Base-by-base conservation (phyloP, 2,797 vertebrate genomes). In the Cetoscarus ocellatus region DNA sequence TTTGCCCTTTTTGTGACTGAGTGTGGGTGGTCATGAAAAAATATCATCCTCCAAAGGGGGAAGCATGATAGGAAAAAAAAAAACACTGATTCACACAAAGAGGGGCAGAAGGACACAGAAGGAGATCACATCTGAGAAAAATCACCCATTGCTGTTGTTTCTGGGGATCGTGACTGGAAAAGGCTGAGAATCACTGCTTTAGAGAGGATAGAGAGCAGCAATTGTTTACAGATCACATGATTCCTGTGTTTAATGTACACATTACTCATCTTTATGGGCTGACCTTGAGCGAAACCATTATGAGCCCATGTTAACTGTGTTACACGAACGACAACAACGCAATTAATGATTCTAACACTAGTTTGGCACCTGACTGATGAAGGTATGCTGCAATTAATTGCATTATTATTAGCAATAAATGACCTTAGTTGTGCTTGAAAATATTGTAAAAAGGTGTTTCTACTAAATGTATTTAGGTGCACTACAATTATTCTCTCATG, bases 221-320 rank as follows among this genome's bases (percentile, higher is more conserved):
- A 17, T 40, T 3, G 10, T 77, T 77, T 59, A 53, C 60, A 62
- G 67, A 11, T 58, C 14, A 71, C 14, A 19, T 36, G 40, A 38
- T 40, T 52, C 17, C n/a, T 34, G 35, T 52, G 15, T 11, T 47
- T 40, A 54, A 36, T 54, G 52, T n/a, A 17, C 14, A 45, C 40
- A 57, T 17, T 27, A 55, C 13, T 53, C 44, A 59, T 64, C 38
- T 57, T 18, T 15, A 61, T 54, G 35, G 60, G 14, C 54, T 70
- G 73, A 75, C 57, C 68, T 79, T 48, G 45, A 61, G n/a, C 11
- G 61, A 55, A 68, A 44, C 58, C 34, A 65, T 54, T 18, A 44
- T 47, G 50, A 74, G 71, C 27, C 5, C 3, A 70, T 11, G n/a
- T 45, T 13, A 38, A 8, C 52, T 19, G 42, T 13, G 35, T 43